These are phyloP conservation scores for Zeuzera pyrina DNA, from an alignment of 2,888 invertebrate species.

Conservation along the genomic window DNA sequence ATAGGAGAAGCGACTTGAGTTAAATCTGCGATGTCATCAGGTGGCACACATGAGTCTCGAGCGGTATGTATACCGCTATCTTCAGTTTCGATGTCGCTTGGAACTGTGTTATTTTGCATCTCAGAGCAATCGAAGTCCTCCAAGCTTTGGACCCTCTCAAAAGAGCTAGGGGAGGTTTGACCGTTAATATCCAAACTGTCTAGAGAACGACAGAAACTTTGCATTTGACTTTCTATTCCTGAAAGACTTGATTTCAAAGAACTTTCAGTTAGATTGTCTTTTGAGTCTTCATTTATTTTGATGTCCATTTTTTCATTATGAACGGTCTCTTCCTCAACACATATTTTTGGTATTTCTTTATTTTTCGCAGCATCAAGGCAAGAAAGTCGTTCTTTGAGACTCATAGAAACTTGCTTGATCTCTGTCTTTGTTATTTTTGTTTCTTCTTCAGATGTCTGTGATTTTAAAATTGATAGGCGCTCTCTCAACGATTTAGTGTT, in stretches of 20 bases:
- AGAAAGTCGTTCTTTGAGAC: conserved; percentile 66
- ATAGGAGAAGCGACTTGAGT: conserved; percentile 63
- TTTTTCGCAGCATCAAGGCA: conserved; percentile 66
- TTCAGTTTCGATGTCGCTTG: conserved; percentile 79
- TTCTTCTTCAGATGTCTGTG: conserved; percentile 61
- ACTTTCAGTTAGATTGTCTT: conserved; percentile 38
- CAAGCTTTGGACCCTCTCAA: conserved; percentile 76
- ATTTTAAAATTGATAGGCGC: conserved; percentile 57
- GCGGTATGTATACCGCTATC: conserved; percentile 87
- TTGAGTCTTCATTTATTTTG: conserved; percentile 28
- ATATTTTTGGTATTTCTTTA: conserved; percentile 61
- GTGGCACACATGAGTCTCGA: conserved; percentile 83
- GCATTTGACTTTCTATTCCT: conserved; percentile 71
- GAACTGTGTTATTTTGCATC: conserved; percentile 70
- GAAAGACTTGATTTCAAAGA: conserved; percentile 50
- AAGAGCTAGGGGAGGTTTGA: conserved; percentile 65
- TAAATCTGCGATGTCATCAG: conserved; percentile 79
- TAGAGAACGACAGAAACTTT: conserved; percentile 75
- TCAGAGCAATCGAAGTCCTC: conserved; percentile 77
- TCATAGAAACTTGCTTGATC: conserved; percentile 65
- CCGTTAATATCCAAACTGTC: conserved; percentile 77
- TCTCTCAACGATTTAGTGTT: conserved; percentile 62
- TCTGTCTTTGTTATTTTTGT: conserved; percentile 46
- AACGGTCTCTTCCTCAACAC: conserved; percentile 44
- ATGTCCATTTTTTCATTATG: conserved; percentile 36